A percentile compares a stretch with the other conserved stretches of the same genome.
Conservation (phyloP, 2,113 vertebrate genomes). For the Onychostoma macrolepis region DNA sequence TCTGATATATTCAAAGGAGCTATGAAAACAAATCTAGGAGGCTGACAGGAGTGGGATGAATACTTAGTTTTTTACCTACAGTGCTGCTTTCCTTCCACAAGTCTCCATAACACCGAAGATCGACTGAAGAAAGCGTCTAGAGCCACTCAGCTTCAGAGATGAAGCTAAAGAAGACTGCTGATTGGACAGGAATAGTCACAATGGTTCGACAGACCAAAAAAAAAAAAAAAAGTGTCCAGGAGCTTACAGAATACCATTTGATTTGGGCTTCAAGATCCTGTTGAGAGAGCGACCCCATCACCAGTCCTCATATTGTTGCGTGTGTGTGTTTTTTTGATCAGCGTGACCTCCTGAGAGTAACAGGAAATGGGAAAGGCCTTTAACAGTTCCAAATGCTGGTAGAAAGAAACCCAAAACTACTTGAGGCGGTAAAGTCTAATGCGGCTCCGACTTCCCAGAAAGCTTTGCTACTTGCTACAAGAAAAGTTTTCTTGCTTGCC, state of each 20-base stretch:
- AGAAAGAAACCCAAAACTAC: conserved; percentile 38
- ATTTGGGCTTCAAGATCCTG: conserved; percentile 15
- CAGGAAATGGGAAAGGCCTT: conserved; percentile 44
- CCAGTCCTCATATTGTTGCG: neutral
- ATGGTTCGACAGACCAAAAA: neutral
- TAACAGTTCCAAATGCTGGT: conserved; percentile 61
- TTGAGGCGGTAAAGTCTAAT: conserved; percentile 11
- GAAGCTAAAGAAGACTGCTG: conserved; percentile 28
- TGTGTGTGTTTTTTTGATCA: conserved; percentile 6
- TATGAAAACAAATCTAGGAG: neutral
- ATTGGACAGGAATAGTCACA: conserved; percentile 20
- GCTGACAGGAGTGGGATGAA: neutral
- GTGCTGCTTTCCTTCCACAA: conserved; percentile 9
- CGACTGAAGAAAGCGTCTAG: neutral
- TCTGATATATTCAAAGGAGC: conserved; percentile 4
- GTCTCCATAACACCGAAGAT: neutral
- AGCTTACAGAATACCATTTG: conserved; percentile 13
- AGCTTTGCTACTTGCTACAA: neutral
- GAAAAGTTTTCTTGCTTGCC: neutral
- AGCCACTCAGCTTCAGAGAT: neutral
- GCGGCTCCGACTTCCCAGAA: conserved; percentile 27
- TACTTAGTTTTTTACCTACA: conserved; percentile 37
- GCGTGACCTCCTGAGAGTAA: conserved; percentile 19
- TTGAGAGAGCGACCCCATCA: neutral
- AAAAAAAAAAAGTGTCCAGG: conserved; percentile 2